Base-by-base conservation (phyloP, 1,140 invertebrate genomes). In the Wasmannia auropunctata region DNA sequence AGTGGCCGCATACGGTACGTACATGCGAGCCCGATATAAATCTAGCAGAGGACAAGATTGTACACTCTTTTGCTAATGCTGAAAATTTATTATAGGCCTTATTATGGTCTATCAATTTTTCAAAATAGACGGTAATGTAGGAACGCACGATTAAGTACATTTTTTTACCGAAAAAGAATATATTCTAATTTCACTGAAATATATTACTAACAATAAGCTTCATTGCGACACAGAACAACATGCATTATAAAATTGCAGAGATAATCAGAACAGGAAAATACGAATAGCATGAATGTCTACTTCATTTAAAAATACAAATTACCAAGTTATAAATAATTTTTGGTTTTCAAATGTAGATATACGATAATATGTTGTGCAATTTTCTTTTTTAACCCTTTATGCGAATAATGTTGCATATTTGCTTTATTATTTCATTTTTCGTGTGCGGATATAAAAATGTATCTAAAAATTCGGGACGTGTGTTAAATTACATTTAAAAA, bases 1-100 rank as follows among this genome's bases (percentile, higher is more conserved):
- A 25, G 49, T 58, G 70, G 25, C 49, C 77, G 79, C 65, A 34
- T 72, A 43, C 43, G 14, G 14, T 58, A 58, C 22, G 8, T 60
- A n/a, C 74, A 31, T 19, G 28, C 62, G 37, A 28, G 16, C 51
- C 51, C 11, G 67, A 74, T 83, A 74, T 74, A 83, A 83, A 83
- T 83, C 51, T 37, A 14, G n/a, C 8, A 14, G 25, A 22, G 34
- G 67, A 74, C 25, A 40, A 72, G 79, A 70, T 46, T 58, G 14
- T 25, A 58, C n/a, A n/a, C n/a, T n/a, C 46, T 81, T 83, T 74
- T 46, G 51, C 34, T 56, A 7, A 74, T 19, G 19, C n/a, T 8
- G 31, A 14, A 58, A 83, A 72, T 83, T 72, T 83, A 83, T 58
- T 40, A n/a, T n/a, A n/a, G 37, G 10, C 11, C 5, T 3, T 54